Percentiles rank a stretch among this genome's conserved stretches.
Conservation (phyloP, 1,140 invertebrate species). For the Campodea augens region DNA sequence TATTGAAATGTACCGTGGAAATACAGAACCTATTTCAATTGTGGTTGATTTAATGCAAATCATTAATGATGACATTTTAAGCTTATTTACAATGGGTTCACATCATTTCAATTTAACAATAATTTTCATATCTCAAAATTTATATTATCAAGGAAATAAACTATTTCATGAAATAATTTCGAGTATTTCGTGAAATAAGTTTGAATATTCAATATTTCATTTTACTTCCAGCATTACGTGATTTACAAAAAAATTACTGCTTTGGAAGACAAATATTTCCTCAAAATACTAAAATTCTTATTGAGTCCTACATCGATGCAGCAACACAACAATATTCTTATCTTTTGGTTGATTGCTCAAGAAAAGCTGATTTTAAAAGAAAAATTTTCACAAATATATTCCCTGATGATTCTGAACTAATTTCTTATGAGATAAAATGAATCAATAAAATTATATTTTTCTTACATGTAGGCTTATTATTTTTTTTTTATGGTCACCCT, state of each 20-base stretch:
- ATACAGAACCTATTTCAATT: slow-evolving; percentile 8
- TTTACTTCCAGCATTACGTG: slow-evolving; percentile 24
- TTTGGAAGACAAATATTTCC: slow-evolving; percentile 21
- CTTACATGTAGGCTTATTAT: too few relatives aligned
- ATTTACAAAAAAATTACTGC: slow-evolving; percentile 21
- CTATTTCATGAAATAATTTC: too few relatives aligned
- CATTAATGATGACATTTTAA: slow-evolving; percentile 18
- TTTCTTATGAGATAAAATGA: too few relatives aligned
- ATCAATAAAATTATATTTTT: too few relatives aligned
- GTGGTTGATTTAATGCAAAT: slow-evolving; percentile 24
- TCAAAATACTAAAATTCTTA: slow-evolving; percentile 21
- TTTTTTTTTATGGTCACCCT: too few relatives aligned
- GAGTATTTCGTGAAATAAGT: slow-evolving; percentile 21
- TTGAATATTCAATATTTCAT: slow-evolving; percentile 22
- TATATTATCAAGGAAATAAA: slow-evolving; percentile 24
- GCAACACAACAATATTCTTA: too few relatives aligned
- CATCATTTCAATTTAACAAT: slow-evolving; percentile 23
- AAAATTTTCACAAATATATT: too few relatives aligned
- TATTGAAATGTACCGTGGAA: neutral
- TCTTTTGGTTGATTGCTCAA: too few relatives aligned
- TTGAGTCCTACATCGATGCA: slow-evolving; percentile 24
- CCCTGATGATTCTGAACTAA: too few relatives aligned
- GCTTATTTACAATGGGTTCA: slow-evolving; percentile 25
- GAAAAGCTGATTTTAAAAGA: too few relatives aligned
- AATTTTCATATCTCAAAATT: slow-evolving; percentile 25